These are phyloP conservation scores for Ophion slaviceki DNA, from an alignment of 2,888 invertebrate species.

Conservation along the genomic window DNA sequence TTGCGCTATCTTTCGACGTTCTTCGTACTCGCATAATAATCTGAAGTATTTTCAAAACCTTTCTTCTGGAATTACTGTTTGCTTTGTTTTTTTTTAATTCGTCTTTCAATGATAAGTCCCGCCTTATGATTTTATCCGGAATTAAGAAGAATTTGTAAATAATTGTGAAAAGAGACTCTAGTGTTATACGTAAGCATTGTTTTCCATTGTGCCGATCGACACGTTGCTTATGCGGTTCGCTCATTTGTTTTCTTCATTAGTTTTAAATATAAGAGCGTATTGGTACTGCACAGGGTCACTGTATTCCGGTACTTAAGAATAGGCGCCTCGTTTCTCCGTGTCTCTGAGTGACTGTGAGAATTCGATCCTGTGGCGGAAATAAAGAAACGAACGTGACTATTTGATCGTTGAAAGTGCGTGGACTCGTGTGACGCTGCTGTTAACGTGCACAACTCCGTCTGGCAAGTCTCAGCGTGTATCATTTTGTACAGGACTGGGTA, in stretches of 20 bases:
- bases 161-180: not conserved
- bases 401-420: slow-evolving; percentile 18
- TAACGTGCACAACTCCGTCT: slow-evolving; percentile 44
- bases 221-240: not conserved
- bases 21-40: not conserved
- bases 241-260: not conserved
- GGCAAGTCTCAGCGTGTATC: slow-evolving; percentile 24
- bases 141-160: not conserved
- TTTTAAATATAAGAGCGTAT: not conserved
- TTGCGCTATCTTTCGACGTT: not conserved
- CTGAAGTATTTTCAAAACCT: not conserved
- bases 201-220: not conserved
- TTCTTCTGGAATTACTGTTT: not conserved
- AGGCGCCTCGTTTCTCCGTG: not conserved
- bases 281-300: not conserved
- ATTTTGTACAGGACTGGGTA: not conserved
- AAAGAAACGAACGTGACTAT: slow-evolving; percentile 6
- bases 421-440: slow-evolving; percentile 17
- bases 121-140: not conserved
- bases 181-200: not conserved
- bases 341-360: not conserved
- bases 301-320: slow-evolving; percentile 58
- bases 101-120: not conserved
- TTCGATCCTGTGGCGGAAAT: not conserved
- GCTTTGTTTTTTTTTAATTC: not conserved